A percentile compares a stretch with the other conserved stretches of the same genome.
These are phyloP conservation scores for Candoia aspera DNA, from an alignment of 2,113 vertebrate species.

Conservation along the genomic window DNA sequence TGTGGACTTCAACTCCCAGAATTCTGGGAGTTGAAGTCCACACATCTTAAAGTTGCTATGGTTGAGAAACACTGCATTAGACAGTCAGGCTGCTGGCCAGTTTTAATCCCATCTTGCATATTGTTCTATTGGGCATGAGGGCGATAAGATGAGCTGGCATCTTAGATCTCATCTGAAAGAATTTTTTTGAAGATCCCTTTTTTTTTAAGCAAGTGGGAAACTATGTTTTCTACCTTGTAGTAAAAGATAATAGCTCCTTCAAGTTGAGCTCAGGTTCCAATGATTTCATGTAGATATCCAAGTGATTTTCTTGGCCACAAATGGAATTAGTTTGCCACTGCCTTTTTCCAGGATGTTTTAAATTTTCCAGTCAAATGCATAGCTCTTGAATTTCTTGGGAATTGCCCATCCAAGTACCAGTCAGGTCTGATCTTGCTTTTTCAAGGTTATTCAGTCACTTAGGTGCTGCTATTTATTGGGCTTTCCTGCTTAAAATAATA, in stretches of 20 bases:
- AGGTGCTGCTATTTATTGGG: neutral
- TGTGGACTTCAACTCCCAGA: too few species aligned
- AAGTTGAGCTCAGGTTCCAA: neutral
- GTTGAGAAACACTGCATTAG: too few species aligned
- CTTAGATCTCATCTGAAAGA: neutral
- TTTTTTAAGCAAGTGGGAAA: neutral
- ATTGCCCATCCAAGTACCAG: neutral
- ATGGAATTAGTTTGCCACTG: neutral
- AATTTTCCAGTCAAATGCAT: neutral
- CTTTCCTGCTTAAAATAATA: neutral
- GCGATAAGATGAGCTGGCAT: neutral
- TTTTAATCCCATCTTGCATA: neutral
- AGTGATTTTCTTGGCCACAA: neutral
- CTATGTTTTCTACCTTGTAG: neutral
- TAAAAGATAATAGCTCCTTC: neutral
- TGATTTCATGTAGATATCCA: neutral
- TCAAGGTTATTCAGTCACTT: neutral
- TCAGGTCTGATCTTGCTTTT: neutral
- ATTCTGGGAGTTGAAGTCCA: too few species aligned
- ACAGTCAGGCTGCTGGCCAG: neutral
- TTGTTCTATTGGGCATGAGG: neutral
- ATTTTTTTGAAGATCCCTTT: neutral
- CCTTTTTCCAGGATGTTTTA: neutral
- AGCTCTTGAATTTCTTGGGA: neutral
- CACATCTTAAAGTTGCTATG: too few species aligned